These are phyloP conservation scores for Tapirus terrestris DNA, from an alignment of 2,113 vertebrate genomes.

Conservation along the genomic window DNA sequence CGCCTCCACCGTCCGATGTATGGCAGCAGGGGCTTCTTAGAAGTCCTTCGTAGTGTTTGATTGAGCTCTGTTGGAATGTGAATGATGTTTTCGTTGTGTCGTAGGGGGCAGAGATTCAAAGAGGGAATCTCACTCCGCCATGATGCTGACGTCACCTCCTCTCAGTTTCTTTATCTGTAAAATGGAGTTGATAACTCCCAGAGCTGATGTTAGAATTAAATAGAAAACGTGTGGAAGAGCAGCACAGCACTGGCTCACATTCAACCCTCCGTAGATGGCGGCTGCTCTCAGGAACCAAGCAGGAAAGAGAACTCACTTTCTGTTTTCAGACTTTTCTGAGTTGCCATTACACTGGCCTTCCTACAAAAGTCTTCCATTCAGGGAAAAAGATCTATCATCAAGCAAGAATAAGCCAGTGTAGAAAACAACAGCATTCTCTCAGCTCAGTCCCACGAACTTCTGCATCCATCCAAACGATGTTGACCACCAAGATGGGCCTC, in stretches of 20 bases:
- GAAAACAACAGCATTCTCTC: background rate
- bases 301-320: background rate
- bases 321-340: background rate
- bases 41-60: too few relatives aligned
- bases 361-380: background rate
- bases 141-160: too few relatives aligned
- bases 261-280: rapidly evolving
- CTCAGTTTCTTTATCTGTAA: background rate
- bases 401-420: background rate
- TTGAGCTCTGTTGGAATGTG: too few relatives aligned
- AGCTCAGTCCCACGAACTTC: background rate
- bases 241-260: rapidly evolving
- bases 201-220: background rate
- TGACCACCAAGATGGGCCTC: background rate
- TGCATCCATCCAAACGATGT: background rate
- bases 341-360: background rate
- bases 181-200: background rate
- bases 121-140: too few relatives aligned
- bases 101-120: too few relatives aligned
- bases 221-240: background rate
- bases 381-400: background rate
- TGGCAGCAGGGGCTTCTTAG: too few relatives aligned
- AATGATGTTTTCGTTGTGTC: too few relatives aligned
- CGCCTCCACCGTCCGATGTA: too few relatives aligned
- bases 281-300: background rate